Conservation (phyloP, 2,888 invertebrate genomes). For the Caenorhabditis macrosperma region DNA sequence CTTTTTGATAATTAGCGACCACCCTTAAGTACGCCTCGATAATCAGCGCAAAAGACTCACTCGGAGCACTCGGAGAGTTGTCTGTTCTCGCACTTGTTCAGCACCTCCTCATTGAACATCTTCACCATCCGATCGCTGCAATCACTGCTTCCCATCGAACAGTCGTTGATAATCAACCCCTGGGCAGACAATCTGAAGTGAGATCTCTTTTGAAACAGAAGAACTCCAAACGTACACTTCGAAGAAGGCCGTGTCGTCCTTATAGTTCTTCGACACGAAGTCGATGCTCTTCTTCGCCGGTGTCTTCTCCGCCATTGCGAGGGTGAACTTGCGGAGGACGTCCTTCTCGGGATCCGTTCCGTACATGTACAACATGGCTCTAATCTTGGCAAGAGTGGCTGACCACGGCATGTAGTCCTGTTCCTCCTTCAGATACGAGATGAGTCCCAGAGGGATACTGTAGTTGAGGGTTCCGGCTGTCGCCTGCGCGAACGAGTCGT, state of each 20-base stretch:
- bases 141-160: conserved; percentile 53
- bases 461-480: conserved; percentile 60
- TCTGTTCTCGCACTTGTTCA: conserved; percentile 59
- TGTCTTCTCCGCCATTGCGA: conserved; percentile 60
- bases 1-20: too few species aligned
- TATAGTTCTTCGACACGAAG: conserved; percentile 57
- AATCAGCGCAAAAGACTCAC: conserved; percentile 4
- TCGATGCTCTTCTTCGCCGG: conserved; percentile 51
- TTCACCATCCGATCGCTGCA: conserved; percentile 57
- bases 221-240: conserved; percentile 63
- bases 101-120: conserved; percentile 56
- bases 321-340: conserved; percentile 36
- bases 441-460: conserved; percentile 52
- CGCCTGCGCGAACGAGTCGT: conserved; percentile 66
- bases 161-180: conserved; percentile 41
- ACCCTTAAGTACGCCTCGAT: too few species aligned
- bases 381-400: conserved; percentile 27
- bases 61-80: conserved; percentile 58
- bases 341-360: conserved; percentile 60
- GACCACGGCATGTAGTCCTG: conserved; percentile 54
- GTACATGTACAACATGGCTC: conserved; percentile 25
- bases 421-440: conserved; percentile 61
- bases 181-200: conserved; percentile 48
- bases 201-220: not conserved
- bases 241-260: conserved; percentile 70